A percentile compares a stretch with the other conserved stretches of the same genome.
Evolutionary conservation across 2,888 invertebrate genomes (phyloP).

Genomic region (Elgonia sp.): DNA sequence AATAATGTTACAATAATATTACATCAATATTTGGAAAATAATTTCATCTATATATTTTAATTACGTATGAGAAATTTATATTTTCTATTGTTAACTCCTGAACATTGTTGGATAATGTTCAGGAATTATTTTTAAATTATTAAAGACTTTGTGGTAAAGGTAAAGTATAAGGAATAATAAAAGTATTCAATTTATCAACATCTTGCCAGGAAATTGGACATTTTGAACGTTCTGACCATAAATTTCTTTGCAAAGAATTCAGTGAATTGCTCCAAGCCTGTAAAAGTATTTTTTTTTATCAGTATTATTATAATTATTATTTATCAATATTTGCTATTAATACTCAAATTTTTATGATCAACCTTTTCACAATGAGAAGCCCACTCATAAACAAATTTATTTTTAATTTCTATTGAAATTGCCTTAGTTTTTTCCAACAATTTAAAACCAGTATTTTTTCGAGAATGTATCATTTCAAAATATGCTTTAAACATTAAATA

Average conservation of each 20-base stretch:
- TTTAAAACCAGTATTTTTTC: slow-evolving; percentile 85
- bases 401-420: slow-evolving; percentile 85
- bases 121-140: background rate
- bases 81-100: background rate
- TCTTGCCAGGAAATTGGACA: slow-evolving; percentile 87
- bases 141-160: slow-evolving; percentile 86
- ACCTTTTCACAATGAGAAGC: slow-evolving; percentile 88
- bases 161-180: slow-evolving; percentile 87
- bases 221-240: slow-evolving; percentile 88
- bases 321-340: slow-evolving; percentile 23
- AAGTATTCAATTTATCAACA: slow-evolving; percentile 85
- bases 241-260: slow-evolving; percentile 86
- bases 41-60: too few relatives aligned
- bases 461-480: slow-evolving; percentile 87
- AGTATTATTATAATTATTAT: background rate
- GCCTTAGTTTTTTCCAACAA: slow-evolving; percentile 86
- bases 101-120: background rate
- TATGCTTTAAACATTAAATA: slow-evolving; percentile 88
- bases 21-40: too few relatives aligned
- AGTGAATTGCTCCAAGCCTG: slow-evolving; percentile 88
- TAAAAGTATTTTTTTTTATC: slow-evolving; percentile 68
- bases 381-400: slow-evolving; percentile 87
- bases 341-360: background rate
- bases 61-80: too few relatives aligned
- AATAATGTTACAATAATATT: too few relatives aligned